Conservation (phyloP, 2,113 vertebrate species). For the Lasiurus borealis region DNA sequence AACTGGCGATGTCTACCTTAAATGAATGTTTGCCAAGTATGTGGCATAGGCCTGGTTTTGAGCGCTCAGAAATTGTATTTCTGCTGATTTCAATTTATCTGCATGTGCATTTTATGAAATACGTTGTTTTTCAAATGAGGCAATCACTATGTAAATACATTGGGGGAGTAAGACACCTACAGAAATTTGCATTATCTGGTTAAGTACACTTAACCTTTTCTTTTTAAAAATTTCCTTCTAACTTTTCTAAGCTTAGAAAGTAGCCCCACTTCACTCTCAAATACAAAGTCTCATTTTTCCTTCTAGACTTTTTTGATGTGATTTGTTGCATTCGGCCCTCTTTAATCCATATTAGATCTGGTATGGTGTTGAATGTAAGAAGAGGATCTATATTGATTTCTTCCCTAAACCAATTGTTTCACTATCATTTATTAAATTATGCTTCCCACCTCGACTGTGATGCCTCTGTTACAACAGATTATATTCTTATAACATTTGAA, state of each 20-base stretch:
- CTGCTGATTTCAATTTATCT: neutral
- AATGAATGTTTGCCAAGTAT: neutral
- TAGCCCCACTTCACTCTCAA: neutral
- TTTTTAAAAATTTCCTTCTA: neutral
- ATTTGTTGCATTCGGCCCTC: neutral
- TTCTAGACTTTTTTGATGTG: neutral
- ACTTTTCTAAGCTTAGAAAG: conserved; percentile 25
- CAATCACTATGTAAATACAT: neutral
- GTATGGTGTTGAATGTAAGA: neutral
- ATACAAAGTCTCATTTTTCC: neutral
- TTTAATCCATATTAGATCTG: neutral
- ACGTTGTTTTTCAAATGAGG: neutral
- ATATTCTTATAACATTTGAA: neutral
- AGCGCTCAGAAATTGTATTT: neutral
- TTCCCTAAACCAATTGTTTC: neutral
- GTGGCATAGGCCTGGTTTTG: neutral
- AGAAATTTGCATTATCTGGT: neutral
- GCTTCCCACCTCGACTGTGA: neutral
- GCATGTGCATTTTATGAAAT: neutral
- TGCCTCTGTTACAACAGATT: neutral
- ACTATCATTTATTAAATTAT: neutral
- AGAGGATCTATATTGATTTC: neutral
- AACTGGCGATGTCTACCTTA: neutral
- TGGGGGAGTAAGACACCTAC: neutral
- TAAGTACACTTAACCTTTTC: neutral